phyloP scores from a whole-genome alignment of 2,113 vertebrate species.

The Oophaga pumilio region DNA sequence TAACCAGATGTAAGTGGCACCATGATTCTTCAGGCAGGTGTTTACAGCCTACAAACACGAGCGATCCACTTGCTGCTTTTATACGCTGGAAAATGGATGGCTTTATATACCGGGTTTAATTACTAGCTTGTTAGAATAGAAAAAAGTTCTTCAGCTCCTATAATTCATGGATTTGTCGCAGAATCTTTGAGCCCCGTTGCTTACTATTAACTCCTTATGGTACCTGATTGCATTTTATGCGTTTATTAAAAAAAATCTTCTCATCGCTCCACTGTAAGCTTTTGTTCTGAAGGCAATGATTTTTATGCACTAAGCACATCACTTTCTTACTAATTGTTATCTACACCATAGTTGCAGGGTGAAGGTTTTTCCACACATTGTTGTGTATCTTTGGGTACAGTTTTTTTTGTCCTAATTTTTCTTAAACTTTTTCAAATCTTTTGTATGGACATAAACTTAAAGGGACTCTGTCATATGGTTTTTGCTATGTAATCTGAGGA shows the following conservation, averaged over 20 bases:
- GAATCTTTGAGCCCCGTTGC: background rate
- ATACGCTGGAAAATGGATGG: conserved; percentile 51
- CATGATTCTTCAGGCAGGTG: conserved; percentile 43
- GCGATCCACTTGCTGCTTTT: conserved; percentile 51
- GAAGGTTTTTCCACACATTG: too few species aligned
- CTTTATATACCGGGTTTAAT: conserved; percentile 47
- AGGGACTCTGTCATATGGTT: too few species aligned
- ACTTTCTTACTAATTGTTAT: too few species aligned
- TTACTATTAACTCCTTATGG: conserved; percentile 15
- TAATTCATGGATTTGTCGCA: conserved; percentile 36
- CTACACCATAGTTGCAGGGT: too few species aligned
- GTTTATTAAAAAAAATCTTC: background rate
- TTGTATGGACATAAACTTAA: too few species aligned
- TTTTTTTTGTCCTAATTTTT: too few species aligned
- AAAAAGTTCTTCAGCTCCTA: conserved; percentile 15
- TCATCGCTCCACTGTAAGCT: background rate
- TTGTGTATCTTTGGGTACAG: too few species aligned
- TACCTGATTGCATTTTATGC: background rate
- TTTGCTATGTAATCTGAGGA: too few species aligned
- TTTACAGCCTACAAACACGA: conserved; percentile 48
- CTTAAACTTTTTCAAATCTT: too few species aligned
- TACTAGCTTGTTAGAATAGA: conserved; percentile 47
- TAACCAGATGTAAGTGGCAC: conserved; percentile 64
- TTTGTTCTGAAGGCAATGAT: background rate
- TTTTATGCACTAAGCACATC: too few species aligned